Conservation (phyloP, 2,113 vertebrate species). For the Zosterops borbonicus region DNA sequence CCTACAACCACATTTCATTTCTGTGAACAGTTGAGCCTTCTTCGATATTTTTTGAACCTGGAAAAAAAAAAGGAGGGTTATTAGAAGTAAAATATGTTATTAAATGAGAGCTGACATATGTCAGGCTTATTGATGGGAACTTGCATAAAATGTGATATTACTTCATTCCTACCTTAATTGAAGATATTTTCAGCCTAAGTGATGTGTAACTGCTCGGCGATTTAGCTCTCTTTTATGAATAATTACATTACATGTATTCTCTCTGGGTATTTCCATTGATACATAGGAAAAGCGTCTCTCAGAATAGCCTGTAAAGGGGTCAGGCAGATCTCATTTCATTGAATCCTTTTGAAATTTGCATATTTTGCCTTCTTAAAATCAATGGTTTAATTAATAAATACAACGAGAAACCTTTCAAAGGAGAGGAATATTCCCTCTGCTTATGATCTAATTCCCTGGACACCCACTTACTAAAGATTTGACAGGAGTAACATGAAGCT, state of each 20-base stretch:
- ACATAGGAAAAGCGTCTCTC: background rate
- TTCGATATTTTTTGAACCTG: conserved; percentile 16
- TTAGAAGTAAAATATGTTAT: conserved; percentile 61
- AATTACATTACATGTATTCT: conserved; percentile 44
- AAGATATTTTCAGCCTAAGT: conserved; percentile 68
- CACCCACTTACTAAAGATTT: conserved; percentile 58
- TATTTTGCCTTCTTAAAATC: background rate
- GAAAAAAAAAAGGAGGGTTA: conserved; percentile 3
- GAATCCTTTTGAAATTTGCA: background rate
- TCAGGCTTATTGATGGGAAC: conserved; percentile 62
- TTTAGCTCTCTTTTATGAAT: conserved; percentile 52
- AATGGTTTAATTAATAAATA: conserved; percentile 13
- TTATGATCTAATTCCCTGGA: conserved; percentile 58
- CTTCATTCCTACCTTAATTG: conserved; percentile 67
- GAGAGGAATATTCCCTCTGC: conserved; percentile 14
- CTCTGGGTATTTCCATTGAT: conserved; percentile 51
- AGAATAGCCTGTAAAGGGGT: conserved; percentile 28
- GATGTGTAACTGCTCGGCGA: conserved; percentile 53
- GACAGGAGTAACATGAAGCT: conserved; percentile 65
- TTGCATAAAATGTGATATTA: conserved; percentile 62
- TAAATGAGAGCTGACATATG: conserved; percentile 62
- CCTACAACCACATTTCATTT: background rate
- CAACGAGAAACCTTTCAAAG: conserved; percentile 24
- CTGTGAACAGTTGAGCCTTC: background rate
- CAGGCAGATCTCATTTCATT: background rate